These are phyloP conservation scores for Tiliacea aurago DNA, from an alignment of 2,888 invertebrate species.

Conservation along the genomic window DNA sequence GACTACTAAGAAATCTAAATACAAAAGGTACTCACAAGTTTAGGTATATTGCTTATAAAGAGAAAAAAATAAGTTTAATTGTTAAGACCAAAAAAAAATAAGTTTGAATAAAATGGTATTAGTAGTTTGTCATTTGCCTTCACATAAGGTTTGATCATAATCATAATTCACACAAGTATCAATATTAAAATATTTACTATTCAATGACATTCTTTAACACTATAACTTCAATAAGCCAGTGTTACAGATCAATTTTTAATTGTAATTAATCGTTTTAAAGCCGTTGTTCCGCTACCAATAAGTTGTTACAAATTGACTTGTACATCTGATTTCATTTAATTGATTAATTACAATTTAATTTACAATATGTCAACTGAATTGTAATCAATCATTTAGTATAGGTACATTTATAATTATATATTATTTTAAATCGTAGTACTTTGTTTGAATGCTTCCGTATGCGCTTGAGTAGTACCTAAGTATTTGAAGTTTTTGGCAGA, in stretches of 20 bases:
- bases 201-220: slow-evolving; percentile 9
- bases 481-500: neutral
- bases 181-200: neutral
- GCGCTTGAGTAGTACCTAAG: slow-evolving; percentile 4
- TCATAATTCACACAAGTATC: neutral
- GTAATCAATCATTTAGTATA: slow-evolving; percentile 52
- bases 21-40: too few species aligned
- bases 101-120: too few species aligned
- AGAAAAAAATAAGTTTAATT: too few species aligned
- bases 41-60: too few species aligned
- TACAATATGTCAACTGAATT: slow-evolving; percentile 42
- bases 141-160: too few species aligned
- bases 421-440: slow-evolving; percentile 36
- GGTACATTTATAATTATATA: slow-evolving; percentile 11
- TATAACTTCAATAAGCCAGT: neutral
- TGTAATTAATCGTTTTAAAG: slow-evolving; percentile 51
- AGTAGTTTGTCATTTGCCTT: too few species aligned
- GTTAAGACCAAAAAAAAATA: too few species aligned
- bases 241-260: slow-evolving; percentile 38
- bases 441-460: slow-evolving; percentile 48
- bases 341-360: slow-evolving; percentile 61
- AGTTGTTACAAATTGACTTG: slow-evolving; percentile 54
- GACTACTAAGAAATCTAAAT: too few species aligned
- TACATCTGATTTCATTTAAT: slow-evolving; percentile 54
- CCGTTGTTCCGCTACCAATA: slow-evolving; percentile 24